These are phyloP conservation scores for Darevskia mixta DNA, from an alignment of 2,797 vertebrate genomes.

Conservation along the genomic window DNA sequence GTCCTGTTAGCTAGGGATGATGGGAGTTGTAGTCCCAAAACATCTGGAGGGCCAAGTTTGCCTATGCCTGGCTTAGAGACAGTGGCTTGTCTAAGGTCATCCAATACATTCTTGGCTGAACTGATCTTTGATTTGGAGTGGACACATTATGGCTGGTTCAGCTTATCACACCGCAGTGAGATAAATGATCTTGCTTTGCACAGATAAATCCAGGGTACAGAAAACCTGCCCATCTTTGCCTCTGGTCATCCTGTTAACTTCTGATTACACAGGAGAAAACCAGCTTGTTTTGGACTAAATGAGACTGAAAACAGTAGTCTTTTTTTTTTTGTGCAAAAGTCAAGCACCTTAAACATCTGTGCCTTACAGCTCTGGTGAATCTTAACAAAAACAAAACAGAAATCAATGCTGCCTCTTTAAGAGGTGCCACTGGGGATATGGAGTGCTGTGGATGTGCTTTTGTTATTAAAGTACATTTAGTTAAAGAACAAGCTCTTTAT, in stretches of 20 bases:
- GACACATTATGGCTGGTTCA: background rate
- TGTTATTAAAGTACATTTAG: constrained; percentile 13
- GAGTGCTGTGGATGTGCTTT: constrained; percentile 4
- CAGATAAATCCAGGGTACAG: background rate
- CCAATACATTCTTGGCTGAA: background rate
- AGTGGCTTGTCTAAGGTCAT: background rate
- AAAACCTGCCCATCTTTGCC: background rate
- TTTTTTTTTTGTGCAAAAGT: background rate
- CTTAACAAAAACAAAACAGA: background rate
- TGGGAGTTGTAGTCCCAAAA: too few species aligned
- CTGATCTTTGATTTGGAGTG: background rate
- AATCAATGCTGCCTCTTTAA: constrained; percentile 1
- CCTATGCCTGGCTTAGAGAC: background rate
- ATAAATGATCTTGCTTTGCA: background rate
- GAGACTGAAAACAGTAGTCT: background rate
- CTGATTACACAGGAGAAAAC: background rate
- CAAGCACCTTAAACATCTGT: background rate
- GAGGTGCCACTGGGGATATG: background rate
- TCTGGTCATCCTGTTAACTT: background rate
- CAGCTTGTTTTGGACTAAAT: background rate
- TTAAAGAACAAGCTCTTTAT: background rate
- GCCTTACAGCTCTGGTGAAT: background rate
- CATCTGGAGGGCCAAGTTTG: too few species aligned
- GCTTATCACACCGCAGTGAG: background rate
- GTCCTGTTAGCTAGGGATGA: too few species aligned